These are phyloP conservation scores for Muscicapa striata DNA, from an alignment of 2,797 vertebrate genomes.

Conservation along the genomic window DNA sequence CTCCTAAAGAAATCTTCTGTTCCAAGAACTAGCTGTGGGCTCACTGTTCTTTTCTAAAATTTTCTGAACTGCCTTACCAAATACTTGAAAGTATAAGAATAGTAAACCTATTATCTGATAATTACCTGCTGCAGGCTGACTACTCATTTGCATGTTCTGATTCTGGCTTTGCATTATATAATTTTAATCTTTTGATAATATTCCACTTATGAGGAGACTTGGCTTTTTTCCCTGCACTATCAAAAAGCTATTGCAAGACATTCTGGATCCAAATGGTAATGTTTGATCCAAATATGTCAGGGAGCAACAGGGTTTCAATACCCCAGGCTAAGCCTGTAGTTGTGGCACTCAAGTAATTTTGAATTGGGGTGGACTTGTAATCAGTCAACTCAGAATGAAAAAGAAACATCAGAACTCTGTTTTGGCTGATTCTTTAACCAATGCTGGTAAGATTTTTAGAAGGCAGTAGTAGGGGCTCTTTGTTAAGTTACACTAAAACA, in stretches of 20 bases:
- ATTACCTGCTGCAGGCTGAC: conserved; percentile 51
- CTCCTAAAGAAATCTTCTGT: background rate
- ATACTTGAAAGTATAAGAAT: conserved; percentile 47
- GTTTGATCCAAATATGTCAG: background rate
- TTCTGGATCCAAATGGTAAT: background rate
- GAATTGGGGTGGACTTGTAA: background rate
- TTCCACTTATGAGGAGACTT: background rate
- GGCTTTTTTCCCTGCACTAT: background rate
- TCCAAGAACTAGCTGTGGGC: background rate
- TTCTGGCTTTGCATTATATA: conserved; percentile 39
- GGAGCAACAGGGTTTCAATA: background rate
- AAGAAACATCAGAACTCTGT: background rate
- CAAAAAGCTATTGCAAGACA: background rate
- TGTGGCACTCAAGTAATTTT: background rate
- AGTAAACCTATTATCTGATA: conserved; percentile 60
- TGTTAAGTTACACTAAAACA: background rate
- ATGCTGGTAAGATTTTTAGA: background rate
- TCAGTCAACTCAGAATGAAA: background rate
- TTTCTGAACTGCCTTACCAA: background rate
- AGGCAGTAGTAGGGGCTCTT: background rate
- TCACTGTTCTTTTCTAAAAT: conserved; percentile 8
- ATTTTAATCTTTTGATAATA: conserved; percentile 18
- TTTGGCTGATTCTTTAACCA: background rate
- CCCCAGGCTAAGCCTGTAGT: background rate
- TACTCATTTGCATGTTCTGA: conserved; percentile 54